A percentile compares a stretch with the other conserved stretches of the same genome.
Evolutionary conservation across 2,888 invertebrate species (phyloP).

Genomic region (Cartodere bifasciata): DNA sequence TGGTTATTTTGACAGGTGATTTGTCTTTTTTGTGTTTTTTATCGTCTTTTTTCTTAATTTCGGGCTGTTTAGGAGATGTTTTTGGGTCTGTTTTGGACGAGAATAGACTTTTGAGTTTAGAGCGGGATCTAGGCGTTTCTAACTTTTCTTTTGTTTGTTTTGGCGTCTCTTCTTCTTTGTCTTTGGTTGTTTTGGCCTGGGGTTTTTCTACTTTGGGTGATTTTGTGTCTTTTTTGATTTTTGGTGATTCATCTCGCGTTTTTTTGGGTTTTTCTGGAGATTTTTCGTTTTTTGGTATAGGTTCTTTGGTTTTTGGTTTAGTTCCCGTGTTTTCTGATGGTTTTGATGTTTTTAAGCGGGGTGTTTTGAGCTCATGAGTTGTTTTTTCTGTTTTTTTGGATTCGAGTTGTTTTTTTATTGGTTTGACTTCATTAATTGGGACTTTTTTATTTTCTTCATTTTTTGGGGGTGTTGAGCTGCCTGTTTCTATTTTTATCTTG

Average conservation of each 20-base stretch:
- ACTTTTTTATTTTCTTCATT: constrained; percentile 17
- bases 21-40: constrained; percentile 19
- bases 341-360: too few relatives aligned
- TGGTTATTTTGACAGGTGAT: constrained; percentile 19
- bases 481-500: constrained; percentile 33
- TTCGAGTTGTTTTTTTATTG: constrained; percentile 31
- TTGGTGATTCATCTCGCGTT: constrained; percentile 13
- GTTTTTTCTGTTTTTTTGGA: background rate
- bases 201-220: too few relatives aligned
- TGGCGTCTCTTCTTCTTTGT: constrained; percentile 10
- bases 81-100: too few relatives aligned
- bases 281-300: constrained; percentile 7
- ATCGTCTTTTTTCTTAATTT: background rate
- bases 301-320: constrained; percentile 4
- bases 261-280: constrained; percentile 10
- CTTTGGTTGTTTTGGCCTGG: too few relatives aligned
- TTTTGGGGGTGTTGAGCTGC: constrained; percentile 16
- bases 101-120: too few relatives aligned
- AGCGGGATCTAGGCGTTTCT: constrained; percentile 6
- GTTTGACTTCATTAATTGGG: constrained; percentile 25
- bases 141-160: constrained; percentile 5
- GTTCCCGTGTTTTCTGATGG: too few relatives aligned
- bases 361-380: background rate
- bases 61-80: background rate
- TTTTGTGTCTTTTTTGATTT: too few relatives aligned